phyloP scores from a whole-genome alignment of 2,797 vertebrate genomes.

The Hypotaenidia philippensis region DNA sequence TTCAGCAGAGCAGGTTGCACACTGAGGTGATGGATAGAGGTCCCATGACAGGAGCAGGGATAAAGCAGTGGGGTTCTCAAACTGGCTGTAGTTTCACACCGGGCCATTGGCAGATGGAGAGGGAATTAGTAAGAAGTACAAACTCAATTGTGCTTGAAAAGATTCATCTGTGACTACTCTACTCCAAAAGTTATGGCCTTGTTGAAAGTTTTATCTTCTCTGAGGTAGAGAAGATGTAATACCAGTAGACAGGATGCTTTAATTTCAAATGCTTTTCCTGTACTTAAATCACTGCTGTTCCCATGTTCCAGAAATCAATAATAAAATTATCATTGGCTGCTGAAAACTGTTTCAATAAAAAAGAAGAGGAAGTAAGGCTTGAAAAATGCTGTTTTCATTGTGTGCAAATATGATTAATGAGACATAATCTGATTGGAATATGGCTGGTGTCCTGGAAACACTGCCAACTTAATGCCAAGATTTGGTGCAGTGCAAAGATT shows the following conservation, averaged over 20 bases:
- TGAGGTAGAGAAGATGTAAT: neutral
- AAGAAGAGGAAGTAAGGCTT: slow-evolving; percentile 6
- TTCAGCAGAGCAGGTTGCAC: slow-evolving; percentile 18
- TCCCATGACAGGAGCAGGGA: slow-evolving; percentile 53
- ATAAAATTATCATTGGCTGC: neutral
- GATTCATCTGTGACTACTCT: neutral
- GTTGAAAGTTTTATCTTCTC: slow-evolving; percentile 21
- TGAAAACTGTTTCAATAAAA: slow-evolving; percentile 27
- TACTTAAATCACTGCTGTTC: slow-evolving; percentile 8
- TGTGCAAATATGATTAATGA: slow-evolving; percentile 23
- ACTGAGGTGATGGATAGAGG: slow-evolving; percentile 36
- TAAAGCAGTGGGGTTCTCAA: slow-evolving; percentile 34
- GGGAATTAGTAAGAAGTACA: slow-evolving; percentile 27
- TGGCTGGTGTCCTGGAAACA: neutral
- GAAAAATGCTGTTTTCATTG: neutral
- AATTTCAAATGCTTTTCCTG: slow-evolving; percentile 13
- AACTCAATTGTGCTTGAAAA: slow-evolving; percentile 42
- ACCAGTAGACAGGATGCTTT: neutral
- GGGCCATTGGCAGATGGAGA: neutral
- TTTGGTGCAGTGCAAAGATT: neutral
- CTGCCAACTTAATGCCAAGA: slow-evolving; percentile 17
- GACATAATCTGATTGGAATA: slow-evolving; percentile 4
- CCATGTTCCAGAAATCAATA: neutral
- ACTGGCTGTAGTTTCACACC: slow-evolving; percentile 76
- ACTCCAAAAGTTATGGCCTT: neutral